These are phyloP conservation scores for Diachrysia chrysitis DNA, from an alignment of 2,888 invertebrate species.

Conservation along the genomic window DNA sequence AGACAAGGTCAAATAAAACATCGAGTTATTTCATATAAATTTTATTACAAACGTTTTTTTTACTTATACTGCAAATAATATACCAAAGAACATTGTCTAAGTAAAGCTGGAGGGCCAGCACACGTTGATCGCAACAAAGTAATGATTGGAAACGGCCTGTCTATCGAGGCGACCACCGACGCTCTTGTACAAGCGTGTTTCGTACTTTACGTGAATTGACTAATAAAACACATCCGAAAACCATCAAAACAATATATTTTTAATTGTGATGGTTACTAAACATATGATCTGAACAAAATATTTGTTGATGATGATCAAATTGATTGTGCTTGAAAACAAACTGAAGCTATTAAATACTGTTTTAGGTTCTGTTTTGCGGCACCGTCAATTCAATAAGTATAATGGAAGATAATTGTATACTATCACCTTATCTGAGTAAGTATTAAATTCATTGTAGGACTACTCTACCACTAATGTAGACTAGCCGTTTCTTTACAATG, in stretches of 20 bases:
- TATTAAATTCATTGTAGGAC: conserved; percentile 52
- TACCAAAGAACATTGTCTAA: conserved; percentile 82
- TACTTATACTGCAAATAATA: conserved; percentile 87
- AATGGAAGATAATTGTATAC: conserved; percentile 60
- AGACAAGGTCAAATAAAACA: conserved; percentile 68
- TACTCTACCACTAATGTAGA: conserved; percentile 64
- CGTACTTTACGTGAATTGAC: conserved; percentile 31
- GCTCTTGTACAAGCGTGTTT: conserved; percentile 24
- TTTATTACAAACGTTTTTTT: conserved; percentile 88
- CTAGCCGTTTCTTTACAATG: conserved; percentile 73
- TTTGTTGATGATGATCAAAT: conserved; percentile 32
- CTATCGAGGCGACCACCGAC: conserved; percentile 51
- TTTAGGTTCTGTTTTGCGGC: conserved; percentile 34
- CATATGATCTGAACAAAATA: conserved; percentile 32
- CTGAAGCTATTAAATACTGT: conserved; percentile 47
- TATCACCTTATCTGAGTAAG: conserved; percentile 50
- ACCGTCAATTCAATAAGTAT: conserved; percentile 44
- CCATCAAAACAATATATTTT: conserved; percentile 28
- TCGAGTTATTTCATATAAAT: conserved; percentile 82
- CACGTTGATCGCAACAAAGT: conserved; percentile 75
- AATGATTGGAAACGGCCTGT: conserved; percentile 75
- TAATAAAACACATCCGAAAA: conserved; percentile 36
- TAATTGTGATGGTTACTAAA: conserved; percentile 24
- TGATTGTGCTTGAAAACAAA: conserved; percentile 45
- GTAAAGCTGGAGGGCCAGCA: conserved; percentile 77